Evolutionary conservation across 1,140 invertebrate species (phyloP).

Genomic region (Calliopsis andreniformis): DNA sequence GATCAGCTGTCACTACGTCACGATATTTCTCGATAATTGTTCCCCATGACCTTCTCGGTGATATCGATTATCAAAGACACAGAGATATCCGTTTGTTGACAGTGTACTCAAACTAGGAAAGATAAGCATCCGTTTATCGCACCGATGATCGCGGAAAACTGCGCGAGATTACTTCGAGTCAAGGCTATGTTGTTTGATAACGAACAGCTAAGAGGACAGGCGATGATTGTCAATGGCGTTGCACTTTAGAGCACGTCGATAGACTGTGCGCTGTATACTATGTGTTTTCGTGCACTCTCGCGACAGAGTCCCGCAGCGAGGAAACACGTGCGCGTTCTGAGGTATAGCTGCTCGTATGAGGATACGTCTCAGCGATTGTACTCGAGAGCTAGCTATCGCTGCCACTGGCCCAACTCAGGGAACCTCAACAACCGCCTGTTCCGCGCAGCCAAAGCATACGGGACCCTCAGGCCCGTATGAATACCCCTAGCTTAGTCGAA

Average conservation of each 20-base stretch:
- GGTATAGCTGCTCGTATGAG: slow-evolving; percentile 51
- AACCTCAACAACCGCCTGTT: slow-evolving; percentile 71
- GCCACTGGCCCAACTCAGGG: slow-evolving; percentile 77
- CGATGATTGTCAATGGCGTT: neutral
- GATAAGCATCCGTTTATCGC: too few species aligned
- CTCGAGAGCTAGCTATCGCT: slow-evolving; percentile 70
- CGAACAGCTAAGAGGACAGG: neutral
- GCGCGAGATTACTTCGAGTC: slow-evolving; percentile 1
- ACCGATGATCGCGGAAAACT: too few species aligned
- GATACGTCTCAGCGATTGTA: slow-evolving; percentile 69
- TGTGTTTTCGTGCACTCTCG: neutral
- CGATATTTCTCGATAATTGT: neutral
- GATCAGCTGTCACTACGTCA: neutral
- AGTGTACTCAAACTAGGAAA: too few species aligned
- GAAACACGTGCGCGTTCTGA: slow-evolving; percentile 61
- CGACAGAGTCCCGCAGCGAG: slow-evolving; percentile 26
- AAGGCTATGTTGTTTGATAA: neutral
- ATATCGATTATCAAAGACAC: neutral
- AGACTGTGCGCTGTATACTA: neutral
- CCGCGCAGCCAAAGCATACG: slow-evolving; percentile 72
- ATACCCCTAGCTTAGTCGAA: too few species aligned
- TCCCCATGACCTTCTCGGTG: slow-evolving; percentile 3
- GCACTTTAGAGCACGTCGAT: neutral
- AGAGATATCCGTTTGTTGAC: neutral
- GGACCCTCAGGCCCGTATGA: slow-evolving; percentile 75